Evolutionary conservation across 2,797 vertebrate genomes (phyloP).

Genomic region (Eptatretus atami): DNA sequence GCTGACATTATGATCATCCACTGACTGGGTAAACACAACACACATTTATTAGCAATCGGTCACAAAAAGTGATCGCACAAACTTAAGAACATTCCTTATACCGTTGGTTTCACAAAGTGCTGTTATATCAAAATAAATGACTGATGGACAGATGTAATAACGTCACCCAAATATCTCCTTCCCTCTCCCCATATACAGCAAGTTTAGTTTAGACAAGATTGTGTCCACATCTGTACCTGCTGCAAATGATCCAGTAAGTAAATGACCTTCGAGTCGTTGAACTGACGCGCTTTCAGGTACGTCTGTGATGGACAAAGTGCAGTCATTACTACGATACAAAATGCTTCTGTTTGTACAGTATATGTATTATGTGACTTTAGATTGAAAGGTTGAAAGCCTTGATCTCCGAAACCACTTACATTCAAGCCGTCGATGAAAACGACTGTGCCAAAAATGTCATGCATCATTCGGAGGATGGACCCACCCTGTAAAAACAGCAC

Average conservation of each 20-base stretch:
- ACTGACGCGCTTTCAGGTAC: conserved; percentile 14
- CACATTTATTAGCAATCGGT: too few relatives aligned
- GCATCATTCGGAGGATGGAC: conserved; percentile 23
- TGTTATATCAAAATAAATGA: too few relatives aligned
- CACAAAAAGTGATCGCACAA: too few relatives aligned
- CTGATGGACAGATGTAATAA: too few relatives aligned
- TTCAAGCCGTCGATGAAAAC: conserved; percentile 15
- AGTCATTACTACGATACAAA: conserved; percentile 9
- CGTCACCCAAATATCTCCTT: too few relatives aligned
- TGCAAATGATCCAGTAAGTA: conserved; percentile 17
- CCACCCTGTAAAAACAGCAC: conserved; percentile 16
- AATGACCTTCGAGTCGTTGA: conserved; percentile 10
- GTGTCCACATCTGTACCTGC: conserved; percentile 12
- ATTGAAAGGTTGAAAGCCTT: too few relatives aligned
- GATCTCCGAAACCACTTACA: conserved; percentile 10
- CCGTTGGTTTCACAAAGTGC: too few relatives aligned
- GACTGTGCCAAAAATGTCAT: conserved; percentile 9
- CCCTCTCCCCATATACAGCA: too few relatives aligned
- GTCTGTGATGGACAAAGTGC: conserved; percentile 11
- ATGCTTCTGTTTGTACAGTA: too few relatives aligned
- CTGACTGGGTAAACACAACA: conserved; percentile 3
- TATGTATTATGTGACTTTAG: too few relatives aligned
- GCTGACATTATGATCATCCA: background rate
- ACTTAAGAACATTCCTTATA: too few relatives aligned
- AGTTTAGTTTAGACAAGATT: too few relatives aligned